Evolutionary conservation across 2,113 vertebrate species (phyloP), one percentile per base, ranked within the genome.

Genomic region (Chaenocephalus aceratus): DNA sequence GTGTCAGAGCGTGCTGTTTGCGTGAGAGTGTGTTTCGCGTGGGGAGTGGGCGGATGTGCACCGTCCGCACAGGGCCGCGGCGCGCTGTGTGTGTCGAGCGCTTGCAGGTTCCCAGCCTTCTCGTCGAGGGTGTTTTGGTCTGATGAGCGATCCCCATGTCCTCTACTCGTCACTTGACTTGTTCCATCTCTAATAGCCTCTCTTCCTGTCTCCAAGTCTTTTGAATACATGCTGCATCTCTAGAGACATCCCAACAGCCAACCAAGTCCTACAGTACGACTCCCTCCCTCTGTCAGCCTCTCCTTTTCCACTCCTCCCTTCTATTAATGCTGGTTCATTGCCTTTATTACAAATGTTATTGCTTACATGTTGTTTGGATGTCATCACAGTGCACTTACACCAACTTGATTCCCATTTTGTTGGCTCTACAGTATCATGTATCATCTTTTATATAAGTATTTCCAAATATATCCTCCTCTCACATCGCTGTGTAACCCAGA

Each of bases 101-200:
- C 71, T 89, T 91, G 78, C 86, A 57, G 82, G 78, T 73, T 60
- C 87, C 87, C 0, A 86, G 74, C 82, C 88, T 86, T 77, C 86
- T 84, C 2, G 88, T 46, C 4, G 87, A 91, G 15, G 84, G 83
- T 72, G 87, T 94, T 86, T 90, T 94, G 62, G 75, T 85, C 59
- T 92, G 93, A 59, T 84, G 88, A 80, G 93, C 90, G 66, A 94
- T 90, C 80, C 92, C 91, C 94, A 95, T 96, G 74, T 89, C 78
- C 53, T 81, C 71, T 75, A 79, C 53, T 76, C 77, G 49, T 87
- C 82, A 75, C 80, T 84, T 78, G 85, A 85, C 82, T 84, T 85
- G 85, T 79, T 59, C 77, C 79, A 84, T 89, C 83, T 82, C 88
- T 82, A 83, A 88, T 49, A 86, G 88, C 59, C 63, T 87, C 86